Evolutionary conservation across 2,113 vertebrate species (phyloP), one percentile per base, ranked within the genome.

Genomic region (Rhinolophus sinicus): DNA sequence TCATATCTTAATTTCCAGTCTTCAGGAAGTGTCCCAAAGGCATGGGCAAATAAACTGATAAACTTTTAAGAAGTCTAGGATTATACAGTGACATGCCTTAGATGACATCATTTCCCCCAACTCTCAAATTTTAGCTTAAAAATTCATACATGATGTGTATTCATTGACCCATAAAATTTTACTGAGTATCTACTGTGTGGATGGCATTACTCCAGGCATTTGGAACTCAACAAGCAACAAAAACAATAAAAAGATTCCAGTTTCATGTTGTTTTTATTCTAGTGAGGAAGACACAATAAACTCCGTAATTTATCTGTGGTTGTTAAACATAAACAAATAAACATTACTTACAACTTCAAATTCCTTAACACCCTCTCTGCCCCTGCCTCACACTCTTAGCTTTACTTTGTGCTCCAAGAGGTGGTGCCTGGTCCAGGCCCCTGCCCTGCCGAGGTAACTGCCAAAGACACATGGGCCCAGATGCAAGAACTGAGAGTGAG

Each of bases 91-190:
- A 38, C 22, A n/a, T 28, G 65, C 14, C 24, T 86, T 69, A 65
- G 60, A 75, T 64, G 40, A 86, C 9, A 56, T 77, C 3, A n/a
- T 80, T 94, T 95, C 14, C 44, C 38, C 50, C 10, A 81, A 93
- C 38, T 75, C 26, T 93, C 65, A 81, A 82, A 15, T 78, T 87
- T 93, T 77, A 76, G 24, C 60, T 84, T 95, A 88, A 94, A 78
- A 69, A n/a, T 73, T 86, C 11, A 47, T 24, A 81, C 33, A 69
- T 4, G 6, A 21, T 19, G 21, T 90, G 11, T 3, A n/a, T 56
- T 58, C 58, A 58, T 67, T 50, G 35, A n/a, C 11, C 54, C 28
- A 67, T 16, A 83, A 9, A 35, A 24, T 84, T 84, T 75, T 83
- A 73, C 6, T 22, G 35, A 92, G 22, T 80, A 15, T 16, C 35